phyloP scores from a whole-genome alignment of 2,888 invertebrate species.

The Sericinus montela region DNA sequence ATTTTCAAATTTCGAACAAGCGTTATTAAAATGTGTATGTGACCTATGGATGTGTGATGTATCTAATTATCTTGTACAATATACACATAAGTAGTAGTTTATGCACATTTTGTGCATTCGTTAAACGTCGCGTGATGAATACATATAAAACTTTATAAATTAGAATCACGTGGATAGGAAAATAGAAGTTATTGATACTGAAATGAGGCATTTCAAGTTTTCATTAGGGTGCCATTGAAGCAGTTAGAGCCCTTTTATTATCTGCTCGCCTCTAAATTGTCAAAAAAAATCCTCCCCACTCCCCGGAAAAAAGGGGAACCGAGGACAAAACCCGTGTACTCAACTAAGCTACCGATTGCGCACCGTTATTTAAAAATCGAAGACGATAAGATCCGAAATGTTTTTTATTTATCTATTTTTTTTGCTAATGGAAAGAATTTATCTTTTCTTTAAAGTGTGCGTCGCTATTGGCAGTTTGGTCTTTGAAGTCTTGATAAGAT shows the following conservation, averaged over 20 bases:
- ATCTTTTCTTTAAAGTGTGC: conserved; percentile 69
- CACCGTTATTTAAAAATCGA: conserved; percentile 77
- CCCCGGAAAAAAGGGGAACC: conserved; percentile 61
- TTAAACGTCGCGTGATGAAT: background rate
- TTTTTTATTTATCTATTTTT: conserved; percentile 67
- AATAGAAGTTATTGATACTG: conserved; percentile 67
- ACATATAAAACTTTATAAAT: conserved; percentile 21
- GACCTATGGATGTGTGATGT: too few relatives aligned
- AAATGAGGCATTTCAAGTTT: conserved; percentile 71
- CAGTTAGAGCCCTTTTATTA: conserved; percentile 80
- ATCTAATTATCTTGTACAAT: too few relatives aligned
- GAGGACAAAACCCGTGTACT: conserved; percentile 71
- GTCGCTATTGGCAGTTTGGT: conserved; percentile 61
- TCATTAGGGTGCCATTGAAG: conserved; percentile 75
- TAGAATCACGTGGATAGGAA: conserved; percentile 23
- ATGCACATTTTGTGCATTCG: background rate
- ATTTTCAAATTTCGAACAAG: too few relatives aligned
- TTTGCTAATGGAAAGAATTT: conserved; percentile 71
- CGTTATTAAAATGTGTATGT: background rate
- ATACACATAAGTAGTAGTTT: too few relatives aligned
- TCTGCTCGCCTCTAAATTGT: conserved; percentile 77
- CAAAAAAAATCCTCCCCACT: conserved; percentile 74
- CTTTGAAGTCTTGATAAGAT: conserved; percentile 58
- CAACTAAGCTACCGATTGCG: conserved; percentile 69
- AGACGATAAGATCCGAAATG: conserved; percentile 74